Base-by-base conservation (phyloP, 1,140 invertebrate species). In the Platorchestia sp. region DNA sequence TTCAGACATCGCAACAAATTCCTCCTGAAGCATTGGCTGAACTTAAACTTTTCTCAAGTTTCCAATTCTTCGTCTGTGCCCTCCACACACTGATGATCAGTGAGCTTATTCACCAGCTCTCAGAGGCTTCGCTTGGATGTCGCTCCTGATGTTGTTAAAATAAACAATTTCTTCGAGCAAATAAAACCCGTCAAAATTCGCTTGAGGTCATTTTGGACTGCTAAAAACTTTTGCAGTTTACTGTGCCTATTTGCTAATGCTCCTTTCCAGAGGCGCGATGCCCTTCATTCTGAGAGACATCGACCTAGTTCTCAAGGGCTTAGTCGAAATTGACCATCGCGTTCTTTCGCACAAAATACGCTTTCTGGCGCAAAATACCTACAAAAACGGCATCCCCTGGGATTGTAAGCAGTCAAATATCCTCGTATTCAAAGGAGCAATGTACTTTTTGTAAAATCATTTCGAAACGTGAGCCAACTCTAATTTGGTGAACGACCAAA, bases 401-500 rank as follows among this genome's bases (percentile, higher is more conserved):
- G 42, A 89, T 42, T 42, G 87, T 41, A 16, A 41, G n/a, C 27
- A 44, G 41, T 89, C 87, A 43, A 42, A 89, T 89, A 89, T 42
- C 43, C 87, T 89, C 7, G n/a, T 42, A 44, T 42, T 89, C 43
- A 19, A 5, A 14, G 10, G 44, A 93, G 45, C 36, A 45, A 93
- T n/a, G 45, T 47, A 93, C 22, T n/a, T 89, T 44, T 93, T 44
- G 6, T 47, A 6, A n/a, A 45, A 45, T 45, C 91, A 93, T 93
- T 93, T 93, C 44, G 14, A 47, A 93, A 47, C 45, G 91, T 93
- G 19, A 7, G 45, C 91, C 91, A 93, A 45, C 47, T 93, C 91
- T 93, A 93, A 93, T 93, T 93, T 93, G 44, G 91, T 93, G 43
- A 93, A 93, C 45, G 45, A 47, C 41, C 91, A 10, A 93, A 47